Base-by-base conservation (phyloP, 2,113 vertebrate species). In the Urocitellus parryii region DNA sequence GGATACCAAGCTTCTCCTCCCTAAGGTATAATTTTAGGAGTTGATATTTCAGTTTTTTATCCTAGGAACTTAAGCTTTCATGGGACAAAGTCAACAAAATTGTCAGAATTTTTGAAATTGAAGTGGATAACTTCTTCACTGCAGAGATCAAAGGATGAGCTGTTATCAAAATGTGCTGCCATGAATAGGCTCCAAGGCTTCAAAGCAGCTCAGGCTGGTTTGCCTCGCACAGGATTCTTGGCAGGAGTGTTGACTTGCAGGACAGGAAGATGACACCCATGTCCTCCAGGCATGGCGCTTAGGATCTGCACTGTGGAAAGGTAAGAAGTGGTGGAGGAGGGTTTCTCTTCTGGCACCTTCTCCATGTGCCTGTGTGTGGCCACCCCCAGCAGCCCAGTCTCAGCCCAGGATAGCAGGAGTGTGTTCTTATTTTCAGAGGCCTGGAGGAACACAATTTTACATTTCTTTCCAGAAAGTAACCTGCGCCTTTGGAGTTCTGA, bases 131-230 rank as follows among this genome's bases (percentile, higher is more conserved):
- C 80, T 53, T 77, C 20, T 78, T 67, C 25, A 1, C 61, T 70
- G n/a, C 5, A 29, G 81, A 92, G 85, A 96, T 96, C 88, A 96
- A 88, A 96, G 53, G 68, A 42, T 27, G 51, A 91, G 34, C 76
- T 51, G 5, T 65, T 78, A 73, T 80, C 51, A 67, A 87, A 80
- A 53, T 0, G 1, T 5, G 45, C 56, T 87, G 68, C 45, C 63
- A 45, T 32, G 65, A 90, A 91, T 0, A 16, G 78, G 42, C 74
- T 90, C 25, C 10, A 32, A 32, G 32, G 6, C 67, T 95, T 76
- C 91, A 88, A 63, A 94, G 84, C 61, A 70, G 53, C 42, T 58
- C 37, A 13, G 14, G 22, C 42, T 39, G 42, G 7, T 58, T 16
- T 2, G 5, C 6, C 90, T 72, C 22, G 8, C 6, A 22, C 13